Conservation (phyloP, 35 echinoderm and acorn worm species). For the Hemicentrotus pulcherrimus region DNA sequence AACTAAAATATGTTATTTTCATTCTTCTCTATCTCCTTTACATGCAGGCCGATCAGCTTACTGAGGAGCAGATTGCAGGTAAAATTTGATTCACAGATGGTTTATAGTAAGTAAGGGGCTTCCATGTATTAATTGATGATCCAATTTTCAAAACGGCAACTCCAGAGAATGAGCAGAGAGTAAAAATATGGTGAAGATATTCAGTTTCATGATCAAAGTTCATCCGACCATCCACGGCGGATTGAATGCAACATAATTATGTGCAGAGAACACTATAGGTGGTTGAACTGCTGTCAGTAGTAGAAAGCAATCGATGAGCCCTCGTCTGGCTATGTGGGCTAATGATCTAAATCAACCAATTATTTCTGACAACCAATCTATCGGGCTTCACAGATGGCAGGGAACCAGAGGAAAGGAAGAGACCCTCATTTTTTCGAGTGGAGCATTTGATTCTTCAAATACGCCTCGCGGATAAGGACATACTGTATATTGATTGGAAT, state of each 20-base stretch:
- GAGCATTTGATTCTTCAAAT: too few relatives aligned
- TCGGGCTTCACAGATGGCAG: background rate
- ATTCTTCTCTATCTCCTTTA: background rate
- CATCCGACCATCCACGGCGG: background rate
- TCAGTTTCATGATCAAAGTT: background rate
- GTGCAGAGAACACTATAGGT: background rate
- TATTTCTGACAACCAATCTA: background rate
- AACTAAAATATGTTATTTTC: background rate
- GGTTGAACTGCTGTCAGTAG: background rate
- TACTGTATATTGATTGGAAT: too few relatives aligned
- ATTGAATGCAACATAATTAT: background rate
- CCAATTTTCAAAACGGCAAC: background rate
- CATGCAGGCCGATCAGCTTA: slow-evolving; percentile 60
- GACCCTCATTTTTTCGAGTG: too few relatives aligned
- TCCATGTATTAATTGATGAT: background rate
- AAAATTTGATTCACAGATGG: background rate
- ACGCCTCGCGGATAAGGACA: too few relatives aligned
- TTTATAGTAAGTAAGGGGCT: background rate
- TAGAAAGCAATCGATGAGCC: background rate
- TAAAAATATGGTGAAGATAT: background rate
- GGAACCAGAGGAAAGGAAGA: too few relatives aligned
- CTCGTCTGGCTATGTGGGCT: background rate
- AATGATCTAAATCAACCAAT: background rate
- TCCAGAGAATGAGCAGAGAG: background rate
- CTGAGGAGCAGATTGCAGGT: slow-evolving; percentile 73